Evolutionary conservation across 2,113 vertebrate species (phyloP).

Genomic region (Mastomys natalensis): DNA sequence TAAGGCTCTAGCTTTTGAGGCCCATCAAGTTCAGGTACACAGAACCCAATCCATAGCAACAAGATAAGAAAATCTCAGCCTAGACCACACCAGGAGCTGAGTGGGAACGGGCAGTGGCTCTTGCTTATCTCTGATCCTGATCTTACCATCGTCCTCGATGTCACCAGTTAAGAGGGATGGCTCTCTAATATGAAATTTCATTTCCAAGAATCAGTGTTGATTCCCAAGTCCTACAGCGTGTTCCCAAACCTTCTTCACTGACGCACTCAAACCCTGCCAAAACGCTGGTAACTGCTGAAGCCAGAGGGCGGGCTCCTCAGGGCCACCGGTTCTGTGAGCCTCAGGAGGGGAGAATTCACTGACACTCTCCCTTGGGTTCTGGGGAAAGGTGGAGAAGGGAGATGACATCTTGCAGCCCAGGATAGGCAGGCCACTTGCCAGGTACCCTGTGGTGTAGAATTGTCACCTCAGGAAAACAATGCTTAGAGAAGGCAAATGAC

Average conservation of each 20-base stretch:
- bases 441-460: not conserved
- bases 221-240: not conserved
- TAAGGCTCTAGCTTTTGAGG: not conserved
- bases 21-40: not conserved
- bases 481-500: not conserved
- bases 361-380: too few species aligned
- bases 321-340: not conserved
- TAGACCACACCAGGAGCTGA: not conserved
- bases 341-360: not conserved
- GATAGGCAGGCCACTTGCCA: not conserved
- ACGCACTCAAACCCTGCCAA: too few species aligned
- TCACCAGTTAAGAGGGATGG: not conserved
- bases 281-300: not conserved
- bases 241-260: not conserved
- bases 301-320: not conserved
- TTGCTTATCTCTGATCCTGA: not conserved
- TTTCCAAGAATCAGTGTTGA: not conserved
- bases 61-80: not conserved
- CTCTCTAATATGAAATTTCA: not conserved
- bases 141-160: fast-evolving
- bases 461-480: not conserved
- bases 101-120: not conserved
- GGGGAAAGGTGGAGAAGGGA: not conserved
- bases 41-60: not conserved
- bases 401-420: too few species aligned